These are phyloP conservation scores for Drosophila saltans DNA, from an alignment of 1,140 invertebrate species.

Conservation along the genomic window DNA sequence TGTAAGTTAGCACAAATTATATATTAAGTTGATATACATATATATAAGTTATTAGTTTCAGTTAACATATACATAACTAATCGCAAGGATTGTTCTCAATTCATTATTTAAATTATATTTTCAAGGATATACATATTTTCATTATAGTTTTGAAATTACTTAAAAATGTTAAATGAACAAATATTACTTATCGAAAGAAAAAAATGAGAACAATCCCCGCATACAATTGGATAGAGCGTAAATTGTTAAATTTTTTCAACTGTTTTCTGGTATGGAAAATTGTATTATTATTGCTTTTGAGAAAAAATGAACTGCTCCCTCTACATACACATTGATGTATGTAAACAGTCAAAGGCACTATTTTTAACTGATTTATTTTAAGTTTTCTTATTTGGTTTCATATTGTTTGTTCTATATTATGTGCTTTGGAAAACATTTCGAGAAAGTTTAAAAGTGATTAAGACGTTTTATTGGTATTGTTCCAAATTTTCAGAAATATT, in stretches of 20 bases:
- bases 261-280: not conserved
- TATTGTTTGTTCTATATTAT: conserved; percentile 2
- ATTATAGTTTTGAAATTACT: not conserved
- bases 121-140: not conserved
- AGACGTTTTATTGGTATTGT: not conserved
- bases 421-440: conserved; percentile 16
- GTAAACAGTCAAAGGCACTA: conserved; percentile 73
- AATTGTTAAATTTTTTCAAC: too few species aligned
- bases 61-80: conserved; percentile 33
- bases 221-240: too few species aligned
- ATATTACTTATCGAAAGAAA: too few species aligned
- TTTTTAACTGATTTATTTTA: conserved; percentile 47
- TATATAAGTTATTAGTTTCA: conserved; percentile 39
- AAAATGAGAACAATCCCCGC: too few species aligned
- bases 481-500: not conserved
- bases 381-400: conserved; percentile 23
- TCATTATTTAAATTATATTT: not conserved
- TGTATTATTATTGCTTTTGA: conserved; percentile 33
- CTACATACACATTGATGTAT: conserved; percentile 14
- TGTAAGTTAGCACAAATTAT: conserved; percentile 49
- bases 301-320: conserved; percentile 21
- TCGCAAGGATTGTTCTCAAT: conserved; percentile 3
- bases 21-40: conserved; percentile 16
- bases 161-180: conserved; percentile 18
- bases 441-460: conserved; percentile 1